Evolutionary conservation across 2,888 invertebrate genomes (phyloP).

Genomic region (Papilio protenor): DNA sequence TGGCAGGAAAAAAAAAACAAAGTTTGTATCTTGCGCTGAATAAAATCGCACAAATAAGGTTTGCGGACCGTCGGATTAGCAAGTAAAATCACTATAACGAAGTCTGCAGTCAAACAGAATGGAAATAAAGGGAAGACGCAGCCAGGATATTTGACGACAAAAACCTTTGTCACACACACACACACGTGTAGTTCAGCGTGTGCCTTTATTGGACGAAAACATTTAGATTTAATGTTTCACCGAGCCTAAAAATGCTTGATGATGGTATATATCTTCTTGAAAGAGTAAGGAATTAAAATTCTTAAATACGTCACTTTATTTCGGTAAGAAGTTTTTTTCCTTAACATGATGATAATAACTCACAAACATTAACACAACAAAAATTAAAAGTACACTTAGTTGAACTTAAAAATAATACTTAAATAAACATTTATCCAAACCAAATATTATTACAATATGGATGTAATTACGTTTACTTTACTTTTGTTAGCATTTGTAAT

Average conservation of each 20-base stretch:
- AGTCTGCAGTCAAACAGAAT: constrained; percentile 43
- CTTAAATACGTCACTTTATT: no score
- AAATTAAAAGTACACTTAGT: background rate
- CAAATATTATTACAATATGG: constrained; percentile 30
- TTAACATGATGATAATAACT: no score
- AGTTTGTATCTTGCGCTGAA: constrained; percentile 34
- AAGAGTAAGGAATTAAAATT: background rate
- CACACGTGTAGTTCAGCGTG: background rate
- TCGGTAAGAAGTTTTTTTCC: no score
- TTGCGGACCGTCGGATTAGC: constrained; percentile 43
- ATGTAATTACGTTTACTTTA: constrained; percentile 23
- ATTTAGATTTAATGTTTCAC: background rate
- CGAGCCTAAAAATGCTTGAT: background rate
- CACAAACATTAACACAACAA: no score
- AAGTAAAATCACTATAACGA: constrained; percentile 44
- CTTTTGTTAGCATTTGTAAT: constrained; percentile 15
- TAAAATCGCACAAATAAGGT: constrained; percentile 39
- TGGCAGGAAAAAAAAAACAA: constrained; percentile 13
- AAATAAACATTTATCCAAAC: background rate
- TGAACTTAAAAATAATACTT: background rate
- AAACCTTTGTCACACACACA: background rate
- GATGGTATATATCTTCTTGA: background rate
- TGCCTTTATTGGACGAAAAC: background rate
- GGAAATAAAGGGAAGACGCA: constrained; percentile 42
- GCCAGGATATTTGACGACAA: constrained; percentile 28